Conservation (phyloP, 2,113 vertebrate species). For the Protobothrops mucrosquamatus region DNA sequence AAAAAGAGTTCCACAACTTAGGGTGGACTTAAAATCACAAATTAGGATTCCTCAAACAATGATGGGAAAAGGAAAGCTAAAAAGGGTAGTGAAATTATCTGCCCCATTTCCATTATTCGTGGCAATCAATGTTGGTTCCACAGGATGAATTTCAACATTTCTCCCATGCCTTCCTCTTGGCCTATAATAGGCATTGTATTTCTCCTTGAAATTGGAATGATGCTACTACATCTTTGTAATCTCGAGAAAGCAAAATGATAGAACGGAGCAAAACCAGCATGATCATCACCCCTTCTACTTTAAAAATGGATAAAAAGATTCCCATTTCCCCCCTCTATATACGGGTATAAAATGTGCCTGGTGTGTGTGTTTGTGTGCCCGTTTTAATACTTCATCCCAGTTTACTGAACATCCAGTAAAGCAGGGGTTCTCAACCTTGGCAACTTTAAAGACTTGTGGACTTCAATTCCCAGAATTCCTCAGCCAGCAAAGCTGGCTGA, state of each 20-base stretch:
- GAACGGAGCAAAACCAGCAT: not conserved
- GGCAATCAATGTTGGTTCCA: not conserved
- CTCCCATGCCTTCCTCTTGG: not conserved
- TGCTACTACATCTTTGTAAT: not conserved
- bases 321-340: too few species aligned
- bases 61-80: not conserved
- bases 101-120: not conserved
- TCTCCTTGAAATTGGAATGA: not conserved
- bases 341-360: not conserved
- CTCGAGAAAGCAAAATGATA: not conserved
- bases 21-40: not conserved
- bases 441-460: too few species aligned
- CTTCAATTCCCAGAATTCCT: too few species aligned
- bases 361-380: accelerated
- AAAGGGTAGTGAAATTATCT: not conserved
- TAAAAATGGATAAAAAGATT: not conserved
- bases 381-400: not conserved
- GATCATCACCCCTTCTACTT: not conserved
- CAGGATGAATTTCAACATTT: not conserved
- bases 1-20: not conserved
- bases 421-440: too few species aligned
- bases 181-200: not conserved
- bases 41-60: not conserved
- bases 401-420: not conserved
- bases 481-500: too few species aligned